Evolutionary conservation across 2,888 invertebrate genomes (phyloP), one percentile per base, ranked within the genome.

Genomic region (Coecobrya sp.): DNA sequence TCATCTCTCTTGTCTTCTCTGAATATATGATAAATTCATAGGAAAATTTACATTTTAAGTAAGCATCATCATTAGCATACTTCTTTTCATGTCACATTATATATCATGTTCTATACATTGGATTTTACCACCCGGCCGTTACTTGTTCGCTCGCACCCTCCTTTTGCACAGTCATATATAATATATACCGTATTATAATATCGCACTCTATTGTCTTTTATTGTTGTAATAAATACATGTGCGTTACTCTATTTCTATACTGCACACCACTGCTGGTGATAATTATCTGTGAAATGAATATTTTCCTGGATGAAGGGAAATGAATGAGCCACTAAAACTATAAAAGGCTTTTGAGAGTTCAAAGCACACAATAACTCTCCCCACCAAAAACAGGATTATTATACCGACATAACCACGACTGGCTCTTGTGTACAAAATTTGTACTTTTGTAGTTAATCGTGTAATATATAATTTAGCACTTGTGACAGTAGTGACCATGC

Each of bases 241-340:
- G 59, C 59, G 8, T 5, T 59, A 22, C 4, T n/a, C 19, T 59
- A 11, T 59, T 19, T 59, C 3, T 8, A 27, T 27, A 27, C 19
- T 59, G 59, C 13, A 13, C 22, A 55, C 8, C 22, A 55, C 8
- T 82, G 84, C 25, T 55, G 36, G 84, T 86, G 70, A 86, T 84
- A 84, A 84, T 84, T 84, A 84, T 84, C 84, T 55, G 86, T 65
- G 70, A 49, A 19, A 86, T 86, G 30, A 52, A 86, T 45, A 52
- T 59, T 62, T 36, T 19, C 79, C 79, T n/a, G 30, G n/a, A 79
- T 82, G 8, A 45, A 79, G 52, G 79, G 25, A 86, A 59, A 76
- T 88, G 49, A 36, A 62, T 82, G 82, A 36, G 36, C 70, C 70
- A 36, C 70, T 70, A 70, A 70, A 65, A 36, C 36, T 70, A 70